phyloP scores from a whole-genome alignment of 2,888 invertebrate genomes.

The Drosophila diplacantha region DNA sequence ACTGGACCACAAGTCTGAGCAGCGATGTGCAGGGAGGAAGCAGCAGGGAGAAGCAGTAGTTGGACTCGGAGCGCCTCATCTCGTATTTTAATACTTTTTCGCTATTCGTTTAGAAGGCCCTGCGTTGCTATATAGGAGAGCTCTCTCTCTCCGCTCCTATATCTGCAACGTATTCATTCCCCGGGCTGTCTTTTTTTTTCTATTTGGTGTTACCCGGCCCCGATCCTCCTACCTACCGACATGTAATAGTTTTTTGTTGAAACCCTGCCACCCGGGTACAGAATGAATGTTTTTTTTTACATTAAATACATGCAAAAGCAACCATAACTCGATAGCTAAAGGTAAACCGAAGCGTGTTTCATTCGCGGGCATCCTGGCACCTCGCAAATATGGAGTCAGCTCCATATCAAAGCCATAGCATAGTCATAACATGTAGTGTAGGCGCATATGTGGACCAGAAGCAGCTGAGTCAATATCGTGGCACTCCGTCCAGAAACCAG shows the following conservation, averaged over 20 bases:
- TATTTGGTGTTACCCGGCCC: slow-evolving; percentile 5
- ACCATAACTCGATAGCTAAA: slow-evolving; percentile 33
- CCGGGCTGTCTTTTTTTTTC: slow-evolving; percentile 18
- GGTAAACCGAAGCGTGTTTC: slow-evolving; percentile 4
- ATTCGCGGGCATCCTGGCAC: slow-evolving; percentile 4
- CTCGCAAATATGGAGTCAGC: too few relatives aligned
- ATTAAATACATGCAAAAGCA: slow-evolving; percentile 32
- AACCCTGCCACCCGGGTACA: slow-evolving; percentile 22
- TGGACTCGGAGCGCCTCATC: slow-evolving; percentile 17
- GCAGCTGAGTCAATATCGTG: slow-evolving; percentile 23
- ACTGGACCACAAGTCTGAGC: background rate
- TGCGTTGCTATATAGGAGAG: slow-evolving; percentile 9
- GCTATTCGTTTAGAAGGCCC: slow-evolving; percentile 12
- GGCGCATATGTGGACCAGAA: background rate
- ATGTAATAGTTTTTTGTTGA: slow-evolving; percentile 35
- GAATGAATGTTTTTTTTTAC: slow-evolving; percentile 30
- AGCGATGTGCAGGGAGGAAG: slow-evolving; percentile 14
- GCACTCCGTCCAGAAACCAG: background rate
- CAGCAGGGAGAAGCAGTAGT: slow-evolving; percentile 7
- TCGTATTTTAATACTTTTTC: slow-evolving; percentile 8
- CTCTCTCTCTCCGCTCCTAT: slow-evolving; percentile 1
- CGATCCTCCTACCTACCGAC: slow-evolving; percentile 3
- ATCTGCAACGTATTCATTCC: slow-evolving; percentile 34
- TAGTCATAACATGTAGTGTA: background rate
- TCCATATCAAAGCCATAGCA: slow-evolving; percentile 1